Conservation (phyloP, 2,888 invertebrate species). For the Harpalus rufipes region DNA sequence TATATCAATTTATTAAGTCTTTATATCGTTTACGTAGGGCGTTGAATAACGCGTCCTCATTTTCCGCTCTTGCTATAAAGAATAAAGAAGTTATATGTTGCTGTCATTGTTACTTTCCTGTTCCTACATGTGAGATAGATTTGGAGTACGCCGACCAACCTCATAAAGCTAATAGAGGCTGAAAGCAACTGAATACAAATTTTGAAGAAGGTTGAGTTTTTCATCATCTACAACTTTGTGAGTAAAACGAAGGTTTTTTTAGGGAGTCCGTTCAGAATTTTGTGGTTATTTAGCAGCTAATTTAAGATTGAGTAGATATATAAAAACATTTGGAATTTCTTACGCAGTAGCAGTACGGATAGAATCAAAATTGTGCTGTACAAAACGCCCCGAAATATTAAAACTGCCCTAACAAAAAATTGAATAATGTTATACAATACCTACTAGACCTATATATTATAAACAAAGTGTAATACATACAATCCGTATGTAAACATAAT, state of each 20-base stretch:
- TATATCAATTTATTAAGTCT: conserved; percentile 37
- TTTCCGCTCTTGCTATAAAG: not conserved
- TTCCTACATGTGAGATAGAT: conserved; percentile 1
- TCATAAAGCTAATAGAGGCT: conserved; percentile 11
- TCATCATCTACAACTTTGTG: not conserved
- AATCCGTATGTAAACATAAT: too few species aligned
- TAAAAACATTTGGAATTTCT: too few species aligned
- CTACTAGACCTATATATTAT: too few species aligned
- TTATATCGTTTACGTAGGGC: conserved; percentile 21
- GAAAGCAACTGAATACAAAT: conserved; percentile 14
- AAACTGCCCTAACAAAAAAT: too few species aligned
- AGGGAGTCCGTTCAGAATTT: too few species aligned
- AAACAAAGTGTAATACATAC: too few species aligned
- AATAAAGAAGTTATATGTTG: conserved; percentile 6
- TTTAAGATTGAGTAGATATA: too few species aligned
- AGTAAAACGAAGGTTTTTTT: not conserved
- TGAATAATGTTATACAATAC: too few species aligned
- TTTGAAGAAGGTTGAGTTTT: not conserved
- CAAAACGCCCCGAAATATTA: too few species aligned
- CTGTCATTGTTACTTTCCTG: not conserved
- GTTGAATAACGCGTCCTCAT: conserved; percentile 15
- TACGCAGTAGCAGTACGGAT: too few species aligned
- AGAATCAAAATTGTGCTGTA: too few species aligned
- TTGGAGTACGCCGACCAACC: not conserved
- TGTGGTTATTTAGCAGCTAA: too few species aligned